phyloP scores from a whole-genome alignment of 2,113 vertebrate species.

The Ahaetulla prasina region DNA sequence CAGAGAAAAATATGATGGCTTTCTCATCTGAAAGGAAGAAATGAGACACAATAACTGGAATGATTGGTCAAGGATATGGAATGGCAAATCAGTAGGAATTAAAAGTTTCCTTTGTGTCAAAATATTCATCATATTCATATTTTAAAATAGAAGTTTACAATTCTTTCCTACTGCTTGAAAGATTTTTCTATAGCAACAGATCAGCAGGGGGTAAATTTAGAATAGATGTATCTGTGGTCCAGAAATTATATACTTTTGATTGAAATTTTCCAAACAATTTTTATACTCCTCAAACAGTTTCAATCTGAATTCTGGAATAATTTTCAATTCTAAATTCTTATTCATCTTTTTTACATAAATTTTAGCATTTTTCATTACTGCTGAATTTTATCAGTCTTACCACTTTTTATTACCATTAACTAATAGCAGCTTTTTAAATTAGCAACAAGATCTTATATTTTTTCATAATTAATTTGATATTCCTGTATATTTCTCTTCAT shows the following conservation, averaged over 20 bases:
- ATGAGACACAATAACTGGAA: background rate
- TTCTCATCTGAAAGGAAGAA: background rate
- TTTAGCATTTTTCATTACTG: background rate
- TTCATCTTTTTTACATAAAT: background rate
- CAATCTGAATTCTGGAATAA: background rate
- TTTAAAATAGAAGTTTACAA: background rate
- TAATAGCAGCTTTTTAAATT: background rate
- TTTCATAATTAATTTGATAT: background rate
- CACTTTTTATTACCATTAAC: background rate
- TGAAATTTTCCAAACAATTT: background rate
- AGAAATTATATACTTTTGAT: background rate
- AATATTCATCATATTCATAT: background rate
- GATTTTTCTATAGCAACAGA: background rate
- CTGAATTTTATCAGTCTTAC: background rate
- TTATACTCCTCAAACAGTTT: background rate
- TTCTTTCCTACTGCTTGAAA: background rate
- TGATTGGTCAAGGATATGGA: background rate
- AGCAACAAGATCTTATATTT: background rate
- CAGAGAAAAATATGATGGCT: background rate
- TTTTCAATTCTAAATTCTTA: background rate
- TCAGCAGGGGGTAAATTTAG: background rate
- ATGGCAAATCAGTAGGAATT: background rate
- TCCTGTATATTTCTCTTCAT: background rate
- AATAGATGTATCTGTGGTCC: background rate
- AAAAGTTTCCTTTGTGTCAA: background rate